Conservation (phyloP, 1,140 invertebrate genomes). For the Olivierus martensii region DNA sequence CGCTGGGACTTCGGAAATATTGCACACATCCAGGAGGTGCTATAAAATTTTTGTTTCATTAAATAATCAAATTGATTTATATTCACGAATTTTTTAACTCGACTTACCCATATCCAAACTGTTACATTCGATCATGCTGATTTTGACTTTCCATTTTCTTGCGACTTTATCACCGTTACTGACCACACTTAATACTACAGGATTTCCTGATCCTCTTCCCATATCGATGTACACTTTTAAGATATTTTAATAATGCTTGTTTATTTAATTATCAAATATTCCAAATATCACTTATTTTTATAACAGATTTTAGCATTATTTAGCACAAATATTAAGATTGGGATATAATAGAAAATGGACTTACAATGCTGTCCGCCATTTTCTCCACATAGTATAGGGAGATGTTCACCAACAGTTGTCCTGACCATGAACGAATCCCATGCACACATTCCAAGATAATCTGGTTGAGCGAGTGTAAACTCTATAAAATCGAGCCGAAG, state of each 20-base stretch:
- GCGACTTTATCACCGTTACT: slow-evolving; percentile 41
- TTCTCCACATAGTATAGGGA: slow-evolving; percentile 58
- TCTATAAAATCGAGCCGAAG: slow-evolving; percentile 61
- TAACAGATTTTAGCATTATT: background rate
- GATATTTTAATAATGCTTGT: background rate
- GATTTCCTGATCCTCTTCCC: slow-evolving; percentile 46
- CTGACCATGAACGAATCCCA: slow-evolving; percentile 56
- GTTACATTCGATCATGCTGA: slow-evolving; percentile 57
- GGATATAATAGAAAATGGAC: slow-evolving; percentile 22
- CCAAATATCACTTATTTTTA: background rate
- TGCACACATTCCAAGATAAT: slow-evolving; percentile 51
- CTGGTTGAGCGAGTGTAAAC: slow-evolving; percentile 52
- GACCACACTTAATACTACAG: slow-evolving; percentile 49
- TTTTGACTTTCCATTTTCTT: slow-evolving; percentile 59
- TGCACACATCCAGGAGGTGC: slow-evolving; percentile 23
- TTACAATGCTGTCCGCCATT: slow-evolving; percentile 70
- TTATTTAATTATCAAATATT: background rate
- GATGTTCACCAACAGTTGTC: slow-evolving; percentile 42
- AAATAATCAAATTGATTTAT: too few species aligned
- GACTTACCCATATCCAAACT: slow-evolving; percentile 35
- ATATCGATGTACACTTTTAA: slow-evolving; percentile 64
- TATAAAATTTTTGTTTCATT: background rate
- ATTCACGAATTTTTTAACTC: too few species aligned
- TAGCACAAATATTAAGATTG: background rate
- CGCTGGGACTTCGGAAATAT: slow-evolving; percentile 20